A percentile compares a stretch with the other conserved stretches of the same genome.
phyloP scores from a whole-genome alignment of 2,888 invertebrate genomes.

The Agriotes lineatus region DNA sequence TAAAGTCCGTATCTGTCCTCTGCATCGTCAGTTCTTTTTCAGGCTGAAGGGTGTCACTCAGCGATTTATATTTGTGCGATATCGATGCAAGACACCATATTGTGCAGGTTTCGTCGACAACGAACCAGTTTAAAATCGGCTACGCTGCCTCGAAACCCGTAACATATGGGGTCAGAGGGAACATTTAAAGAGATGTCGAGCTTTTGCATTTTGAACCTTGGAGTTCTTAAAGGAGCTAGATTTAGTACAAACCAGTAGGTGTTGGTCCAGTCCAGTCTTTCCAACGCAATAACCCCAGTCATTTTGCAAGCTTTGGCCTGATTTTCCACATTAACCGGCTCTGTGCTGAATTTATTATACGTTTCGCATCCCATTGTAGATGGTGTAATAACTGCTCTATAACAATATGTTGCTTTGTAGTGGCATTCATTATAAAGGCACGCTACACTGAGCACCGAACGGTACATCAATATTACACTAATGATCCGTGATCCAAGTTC shows the following conservation, averaged over 20 bases:
- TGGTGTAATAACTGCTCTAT: not conserved
- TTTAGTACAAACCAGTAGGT: too few relatives aligned
- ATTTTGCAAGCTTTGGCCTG: too few relatives aligned
- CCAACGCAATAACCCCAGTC: too few relatives aligned
- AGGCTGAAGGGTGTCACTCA: not conserved
- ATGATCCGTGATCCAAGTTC: slow-evolving; percentile 19
- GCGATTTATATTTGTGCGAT: not conserved
- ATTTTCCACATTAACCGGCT: too few relatives aligned
- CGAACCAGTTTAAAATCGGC: slow-evolving; percentile 85
- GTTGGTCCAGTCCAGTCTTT: too few relatives aligned
- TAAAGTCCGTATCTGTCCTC: not conserved
- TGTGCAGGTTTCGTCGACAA: slow-evolving; percentile 98
- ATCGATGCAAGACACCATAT: slow-evolving; percentile 67
- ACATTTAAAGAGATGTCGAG: too few relatives aligned
- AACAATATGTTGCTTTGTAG: slow-evolving; percentile 33
- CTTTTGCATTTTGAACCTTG: too few relatives aligned
- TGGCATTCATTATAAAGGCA: slow-evolving; percentile 38
- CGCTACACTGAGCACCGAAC: slow-evolving; percentile 28
- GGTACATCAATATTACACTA: slow-evolving; percentile 32
- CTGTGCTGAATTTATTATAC: too few relatives aligned
- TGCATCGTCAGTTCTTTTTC: not conserved
- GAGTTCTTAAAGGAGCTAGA: too few relatives aligned
- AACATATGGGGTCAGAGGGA: slow-evolving; percentile 78
- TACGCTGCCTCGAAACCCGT: slow-evolving; percentile 90
- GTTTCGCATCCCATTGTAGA: too few relatives aligned